These are phyloP conservation scores for Cheilinus undulatus DNA, from an alignment of 2,113 vertebrate genomes.

Conservation along the genomic window DNA sequence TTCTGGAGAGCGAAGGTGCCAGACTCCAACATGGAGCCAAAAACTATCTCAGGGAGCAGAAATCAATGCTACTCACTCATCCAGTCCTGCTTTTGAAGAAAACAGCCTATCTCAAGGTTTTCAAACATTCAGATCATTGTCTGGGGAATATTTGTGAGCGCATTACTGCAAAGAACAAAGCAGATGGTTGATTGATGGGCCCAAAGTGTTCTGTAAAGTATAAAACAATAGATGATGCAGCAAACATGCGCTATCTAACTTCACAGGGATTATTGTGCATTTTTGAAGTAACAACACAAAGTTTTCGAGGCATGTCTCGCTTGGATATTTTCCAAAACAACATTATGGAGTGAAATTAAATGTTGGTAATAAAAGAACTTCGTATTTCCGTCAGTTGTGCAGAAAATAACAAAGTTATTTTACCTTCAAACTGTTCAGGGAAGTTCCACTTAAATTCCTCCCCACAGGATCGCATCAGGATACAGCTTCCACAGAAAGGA, in stretches of 20 bases:
- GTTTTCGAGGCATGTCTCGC: constrained; percentile 6
- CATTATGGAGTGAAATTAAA: neutral
- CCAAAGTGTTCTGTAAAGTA: constrained; percentile 28
- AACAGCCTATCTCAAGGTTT: constrained; percentile 11
- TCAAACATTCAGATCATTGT: constrained; percentile 25
- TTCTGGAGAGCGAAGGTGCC: constrained; percentile 25
- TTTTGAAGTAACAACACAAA: constrained; percentile 1
- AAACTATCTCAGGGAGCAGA: constrained; percentile 50
- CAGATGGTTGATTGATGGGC: constrained; percentile 38
- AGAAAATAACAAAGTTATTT: constrained; percentile 28
- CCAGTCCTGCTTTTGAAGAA: constrained; percentile 52
- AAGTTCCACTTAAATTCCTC: constrained; percentile 49
- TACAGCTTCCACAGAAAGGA: constrained; percentile 54
- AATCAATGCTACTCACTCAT: constrained; percentile 60
- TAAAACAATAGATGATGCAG: constrained; percentile 19
- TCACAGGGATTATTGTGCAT: constrained; percentile 3
- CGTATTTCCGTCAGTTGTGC: constrained; percentile 20
- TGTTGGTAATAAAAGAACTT: constrained; percentile 1
- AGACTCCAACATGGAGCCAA: constrained; percentile 40
- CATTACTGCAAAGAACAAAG: constrained; percentile 49
- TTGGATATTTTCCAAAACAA: neutral
- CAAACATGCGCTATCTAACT: constrained; percentile 20
- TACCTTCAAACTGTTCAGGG: constrained; percentile 24
- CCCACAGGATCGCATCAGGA: constrained; percentile 60
- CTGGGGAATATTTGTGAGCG: constrained; percentile 42